Percentiles rank a stretch among this genome's conserved stretches.
These are phyloP conservation scores for Megathymus violae DNA, from an alignment of 1,140 invertebrate species.

Conservation along the genomic window DNA sequence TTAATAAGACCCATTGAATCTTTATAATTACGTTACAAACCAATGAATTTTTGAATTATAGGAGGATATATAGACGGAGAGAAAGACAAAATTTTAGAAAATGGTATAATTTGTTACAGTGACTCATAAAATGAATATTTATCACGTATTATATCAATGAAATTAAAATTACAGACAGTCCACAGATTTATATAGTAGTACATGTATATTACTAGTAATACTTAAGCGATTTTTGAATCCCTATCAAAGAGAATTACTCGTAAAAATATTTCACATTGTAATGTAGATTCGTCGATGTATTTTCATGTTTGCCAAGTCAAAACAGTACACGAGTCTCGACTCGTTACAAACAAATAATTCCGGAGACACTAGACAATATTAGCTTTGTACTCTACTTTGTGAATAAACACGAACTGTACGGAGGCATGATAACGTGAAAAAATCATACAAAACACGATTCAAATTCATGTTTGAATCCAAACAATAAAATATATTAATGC, in stretches of 20 bases:
- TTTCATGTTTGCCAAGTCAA: background rate
- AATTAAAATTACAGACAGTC: too few relatives aligned
- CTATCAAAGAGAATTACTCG: background rate
- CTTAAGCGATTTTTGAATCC: background rate
- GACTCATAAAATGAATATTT: too few relatives aligned
- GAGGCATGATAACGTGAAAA: slow-evolving; percentile 28
- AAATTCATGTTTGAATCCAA: background rate
- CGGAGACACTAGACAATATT: slow-evolving; percentile 35
- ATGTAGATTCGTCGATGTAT: background rate
- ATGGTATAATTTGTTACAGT: too few relatives aligned
- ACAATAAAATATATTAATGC: too few relatives aligned
- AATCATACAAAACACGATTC: slow-evolving; percentile 2
- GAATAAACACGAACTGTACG: slow-evolving; percentile 21
- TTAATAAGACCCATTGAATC: too few relatives aligned
- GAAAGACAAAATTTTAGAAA: too few relatives aligned
- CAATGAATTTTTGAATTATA: too few relatives aligned
- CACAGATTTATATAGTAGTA: too few relatives aligned
- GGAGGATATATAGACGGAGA: too few relatives aligned
- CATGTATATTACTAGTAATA: too few relatives aligned
- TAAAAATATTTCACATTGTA: background rate
- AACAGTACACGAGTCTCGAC: slow-evolving; percentile 6
- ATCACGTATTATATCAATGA: too few relatives aligned
- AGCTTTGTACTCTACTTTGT: slow-evolving; percentile 35
- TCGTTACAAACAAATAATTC: slow-evolving; percentile 34
- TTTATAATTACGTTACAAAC: too few relatives aligned